Conservation (phyloP, 2,888 invertebrate genomes). For the Gnatocerus cornutus region DNA sequence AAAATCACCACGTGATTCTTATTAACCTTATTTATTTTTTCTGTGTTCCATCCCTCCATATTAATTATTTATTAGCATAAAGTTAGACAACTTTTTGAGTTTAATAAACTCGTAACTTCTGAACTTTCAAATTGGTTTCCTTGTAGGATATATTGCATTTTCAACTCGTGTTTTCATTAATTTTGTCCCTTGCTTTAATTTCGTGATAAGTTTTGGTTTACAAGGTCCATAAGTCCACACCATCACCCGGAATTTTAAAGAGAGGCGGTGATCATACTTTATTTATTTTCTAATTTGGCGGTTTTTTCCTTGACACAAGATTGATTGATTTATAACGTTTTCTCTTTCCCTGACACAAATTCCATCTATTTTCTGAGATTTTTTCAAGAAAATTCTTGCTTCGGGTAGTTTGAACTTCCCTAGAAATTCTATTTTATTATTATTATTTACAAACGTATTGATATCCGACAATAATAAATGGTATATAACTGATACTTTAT, state of each 20-base stretch:
- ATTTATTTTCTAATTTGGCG: neutral
- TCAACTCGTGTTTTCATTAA: conserved; percentile 28
- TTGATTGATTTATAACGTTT: too few species aligned
- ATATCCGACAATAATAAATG: too few species aligned
- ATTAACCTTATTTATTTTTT: conserved; percentile 21
- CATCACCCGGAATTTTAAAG: neutral
- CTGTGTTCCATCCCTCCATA: conserved; percentile 15
- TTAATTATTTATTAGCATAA: conserved; percentile 32
- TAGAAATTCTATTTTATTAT: too few species aligned
- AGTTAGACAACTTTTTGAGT: conserved; percentile 23
- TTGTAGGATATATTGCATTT: conserved; percentile 35
- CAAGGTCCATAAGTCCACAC: neutral
- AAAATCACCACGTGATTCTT: conserved; percentile 13
- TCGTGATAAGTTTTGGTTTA: conserved; percentile 11
- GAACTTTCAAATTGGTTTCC: conserved; percentile 33
- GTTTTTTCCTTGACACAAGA: neutral
- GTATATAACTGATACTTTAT: too few species aligned
- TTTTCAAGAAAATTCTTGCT: too few species aligned
- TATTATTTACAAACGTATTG: too few species aligned
- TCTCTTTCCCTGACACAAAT: too few species aligned
- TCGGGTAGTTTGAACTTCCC: too few species aligned
- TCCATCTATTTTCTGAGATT: too few species aligned
- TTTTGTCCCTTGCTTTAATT: conserved; percentile 28
- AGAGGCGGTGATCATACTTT: neutral
- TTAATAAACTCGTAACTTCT: conserved; percentile 26